These are phyloP conservation scores for Petromus typicus DNA, from an alignment of 2,113 vertebrate genomes.

Conservation along the genomic window DNA sequence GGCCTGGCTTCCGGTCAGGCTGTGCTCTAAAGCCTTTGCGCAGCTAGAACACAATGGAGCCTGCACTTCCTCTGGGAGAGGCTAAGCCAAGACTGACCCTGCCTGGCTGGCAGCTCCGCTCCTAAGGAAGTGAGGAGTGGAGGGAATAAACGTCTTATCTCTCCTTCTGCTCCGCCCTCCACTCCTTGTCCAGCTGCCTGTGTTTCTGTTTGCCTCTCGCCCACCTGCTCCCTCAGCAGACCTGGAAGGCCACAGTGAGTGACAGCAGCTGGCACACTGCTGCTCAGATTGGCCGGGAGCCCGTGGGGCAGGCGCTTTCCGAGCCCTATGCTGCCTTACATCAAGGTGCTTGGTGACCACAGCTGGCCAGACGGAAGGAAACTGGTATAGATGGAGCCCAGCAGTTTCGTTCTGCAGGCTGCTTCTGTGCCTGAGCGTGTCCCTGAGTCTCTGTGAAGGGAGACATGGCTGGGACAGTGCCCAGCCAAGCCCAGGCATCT, in stretches of 20 bases:
- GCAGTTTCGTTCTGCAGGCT: not conserved
- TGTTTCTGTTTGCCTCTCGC: not conserved
- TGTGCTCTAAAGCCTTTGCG: slow-evolving; percentile 23
- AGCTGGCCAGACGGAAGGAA: not conserved
- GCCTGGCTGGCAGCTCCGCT: slow-evolving; percentile 66
- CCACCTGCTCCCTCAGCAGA: not conserved
- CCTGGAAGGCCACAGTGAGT: not conserved
- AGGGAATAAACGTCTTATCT: slow-evolving; percentile 69
- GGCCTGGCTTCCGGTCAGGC: slow-evolving; percentile 41
- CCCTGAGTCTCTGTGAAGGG: not conserved
- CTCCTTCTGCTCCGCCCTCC: slow-evolving; percentile 33
- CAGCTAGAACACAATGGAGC: slow-evolving; percentile 30
- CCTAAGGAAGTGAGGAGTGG: slow-evolving; percentile 77
- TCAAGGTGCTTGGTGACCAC: not conserved
- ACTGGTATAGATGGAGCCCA: not conserved
- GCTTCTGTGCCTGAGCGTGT: fast-evolving
- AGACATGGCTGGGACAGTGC: not conserved
- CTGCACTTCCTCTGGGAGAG: slow-evolving; percentile 18
- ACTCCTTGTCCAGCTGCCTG: not conserved
- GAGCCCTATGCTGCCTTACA: not conserved
- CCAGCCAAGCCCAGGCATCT: not conserved
- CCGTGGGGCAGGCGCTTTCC: not conserved
- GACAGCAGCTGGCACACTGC: fast-evolving
- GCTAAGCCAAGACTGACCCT: slow-evolving; percentile 71
- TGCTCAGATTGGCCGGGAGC: not conserved